Percentiles rank a stretch among this genome's conserved stretches.
phyloP scores from a whole-genome alignment of 1,140 invertebrate species.

The Drosophila simulans region DNA sequence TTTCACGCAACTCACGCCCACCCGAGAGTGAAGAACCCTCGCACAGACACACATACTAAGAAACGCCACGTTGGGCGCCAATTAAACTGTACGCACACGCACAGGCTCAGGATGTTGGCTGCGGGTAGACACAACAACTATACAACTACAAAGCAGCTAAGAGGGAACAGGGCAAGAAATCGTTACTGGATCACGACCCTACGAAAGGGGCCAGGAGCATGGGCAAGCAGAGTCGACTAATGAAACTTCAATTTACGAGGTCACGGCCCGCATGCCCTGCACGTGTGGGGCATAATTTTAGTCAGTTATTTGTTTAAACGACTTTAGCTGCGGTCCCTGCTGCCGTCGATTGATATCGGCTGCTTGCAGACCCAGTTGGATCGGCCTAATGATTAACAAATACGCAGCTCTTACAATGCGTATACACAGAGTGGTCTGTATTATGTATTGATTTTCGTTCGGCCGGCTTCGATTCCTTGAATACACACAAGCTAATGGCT shows the following conservation, averaged over 20 bases:
- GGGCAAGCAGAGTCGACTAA: conserved; percentile 41
- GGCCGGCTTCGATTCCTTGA: conserved; percentile 24
- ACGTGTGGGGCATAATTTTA: conserved; percentile 80
- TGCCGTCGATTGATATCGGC: conserved; percentile 36
- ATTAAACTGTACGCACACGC: conserved; percentile 81
- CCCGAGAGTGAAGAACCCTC: conserved; percentile 27
- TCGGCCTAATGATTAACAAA: conserved; percentile 76
- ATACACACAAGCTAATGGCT: conserved; percentile 62
- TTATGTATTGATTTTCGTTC: conserved; percentile 61
- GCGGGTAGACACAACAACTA: conserved; percentile 40
- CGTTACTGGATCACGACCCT: conserved; percentile 52
- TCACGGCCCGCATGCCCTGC: conserved; percentile 75
- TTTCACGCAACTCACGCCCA: conserved; percentile 75
- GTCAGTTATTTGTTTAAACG: conserved; percentile 78
- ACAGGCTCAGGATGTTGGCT: conserved; percentile 41
- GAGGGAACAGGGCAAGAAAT: conserved; percentile 30
- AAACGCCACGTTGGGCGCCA: conserved; percentile 44
- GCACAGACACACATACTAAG: conserved; percentile 20
- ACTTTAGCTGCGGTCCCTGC: conserved; percentile 50
- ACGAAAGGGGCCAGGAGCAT: not conserved
- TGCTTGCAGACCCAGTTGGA: conserved; percentile 23
- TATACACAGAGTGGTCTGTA: conserved; percentile 50
- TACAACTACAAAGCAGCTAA: conserved; percentile 8
- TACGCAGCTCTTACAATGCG: conserved; percentile 47
- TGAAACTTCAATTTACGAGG: conserved; percentile 82